phyloP scores from a whole-genome alignment of 2,888 invertebrate genomes.

The Phasia obesa region DNA sequence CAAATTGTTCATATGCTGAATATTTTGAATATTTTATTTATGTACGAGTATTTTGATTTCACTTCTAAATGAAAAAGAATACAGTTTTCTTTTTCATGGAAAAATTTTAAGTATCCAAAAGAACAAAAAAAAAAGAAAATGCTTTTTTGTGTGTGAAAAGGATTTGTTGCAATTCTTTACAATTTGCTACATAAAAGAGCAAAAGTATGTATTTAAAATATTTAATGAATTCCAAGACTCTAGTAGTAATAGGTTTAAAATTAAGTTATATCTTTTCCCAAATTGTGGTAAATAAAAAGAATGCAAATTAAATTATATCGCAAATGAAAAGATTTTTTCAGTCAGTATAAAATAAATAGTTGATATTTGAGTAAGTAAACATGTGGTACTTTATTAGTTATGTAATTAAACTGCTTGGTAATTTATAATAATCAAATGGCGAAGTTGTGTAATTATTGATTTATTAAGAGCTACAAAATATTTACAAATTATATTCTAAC shows the following conservation, averaged over 20 bases:
- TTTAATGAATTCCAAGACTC: slow-evolving; percentile 26
- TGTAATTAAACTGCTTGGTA: too few relatives aligned
- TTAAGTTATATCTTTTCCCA: not conserved
- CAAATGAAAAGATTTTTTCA: not conserved
- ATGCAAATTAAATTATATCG: not conserved
- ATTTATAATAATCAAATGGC: too few relatives aligned
- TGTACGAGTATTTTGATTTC: slow-evolving; percentile 54
- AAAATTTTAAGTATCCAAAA: slow-evolving; percentile 26
- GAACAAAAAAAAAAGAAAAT: slow-evolving; percentile 22
- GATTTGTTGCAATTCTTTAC: slow-evolving; percentile 47
- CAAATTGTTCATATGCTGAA: slow-evolving; percentile 58
- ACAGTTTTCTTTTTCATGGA: slow-evolving; percentile 5
- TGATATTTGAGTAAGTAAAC: not conserved
- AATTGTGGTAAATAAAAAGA: slow-evolving; percentile 5
- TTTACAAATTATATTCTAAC: too few relatives aligned
- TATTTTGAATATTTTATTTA: slow-evolving; percentile 65
- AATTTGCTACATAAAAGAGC: slow-evolving; percentile 39
- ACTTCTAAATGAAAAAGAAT: slow-evolving; percentile 35
- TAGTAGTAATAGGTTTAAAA: slow-evolving; percentile 3
- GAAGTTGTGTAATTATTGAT: too few relatives aligned
- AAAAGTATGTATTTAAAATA: slow-evolving; percentile 48
- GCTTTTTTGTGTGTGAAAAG: slow-evolving; percentile 1
- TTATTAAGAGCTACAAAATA: too few relatives aligned
- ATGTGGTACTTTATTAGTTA: not conserved
- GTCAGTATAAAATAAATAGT: not conserved